Evolutionary conservation across 23 tunicate genomes (phyloP).

Genomic region (Oikopleura albicans): DNA sequence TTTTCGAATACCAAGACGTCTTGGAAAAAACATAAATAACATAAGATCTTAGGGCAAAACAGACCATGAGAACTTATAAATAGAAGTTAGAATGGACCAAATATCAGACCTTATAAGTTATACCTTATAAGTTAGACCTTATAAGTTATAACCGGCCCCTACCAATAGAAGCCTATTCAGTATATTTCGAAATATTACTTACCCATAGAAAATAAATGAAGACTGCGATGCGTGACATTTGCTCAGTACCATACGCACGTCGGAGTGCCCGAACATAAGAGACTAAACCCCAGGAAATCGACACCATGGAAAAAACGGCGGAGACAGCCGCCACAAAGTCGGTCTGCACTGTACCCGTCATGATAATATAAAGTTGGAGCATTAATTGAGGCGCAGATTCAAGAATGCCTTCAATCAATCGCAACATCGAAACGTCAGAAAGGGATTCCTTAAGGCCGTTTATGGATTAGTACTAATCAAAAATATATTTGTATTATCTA

Average conservation of each 20-base stretch:
- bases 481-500: too few relatives aligned
- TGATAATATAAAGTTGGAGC: constrained; percentile 4
- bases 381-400: constrained; percentile 6
- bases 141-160: too few relatives aligned
- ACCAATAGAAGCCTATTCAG: too few relatives aligned
- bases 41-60: too few relatives aligned
- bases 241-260: background rate
- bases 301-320: constrained; percentile 5
- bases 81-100: too few relatives aligned
- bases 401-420: background rate
- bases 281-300: background rate
- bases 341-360: background rate
- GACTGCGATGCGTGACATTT: background rate
- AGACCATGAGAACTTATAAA: too few relatives aligned
- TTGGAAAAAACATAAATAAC: too few relatives aligned
- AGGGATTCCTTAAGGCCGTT: background rate
- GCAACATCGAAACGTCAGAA: background rate
- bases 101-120: too few relatives aligned
- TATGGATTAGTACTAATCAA: too few relatives aligned
- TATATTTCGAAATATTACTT: too few relatives aligned
- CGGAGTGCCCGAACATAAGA: constrained; percentile 1
- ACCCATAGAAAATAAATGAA: constrained; percentile 11
- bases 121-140: too few relatives aligned
- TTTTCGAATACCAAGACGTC: too few relatives aligned
- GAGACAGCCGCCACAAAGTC: background rate